Percentiles rank a stretch among this genome's conserved stretches.
These are phyloP conservation scores for Varanus salvator DNA, from an alignment of 2,113 vertebrate species.

Conservation along the genomic window DNA sequence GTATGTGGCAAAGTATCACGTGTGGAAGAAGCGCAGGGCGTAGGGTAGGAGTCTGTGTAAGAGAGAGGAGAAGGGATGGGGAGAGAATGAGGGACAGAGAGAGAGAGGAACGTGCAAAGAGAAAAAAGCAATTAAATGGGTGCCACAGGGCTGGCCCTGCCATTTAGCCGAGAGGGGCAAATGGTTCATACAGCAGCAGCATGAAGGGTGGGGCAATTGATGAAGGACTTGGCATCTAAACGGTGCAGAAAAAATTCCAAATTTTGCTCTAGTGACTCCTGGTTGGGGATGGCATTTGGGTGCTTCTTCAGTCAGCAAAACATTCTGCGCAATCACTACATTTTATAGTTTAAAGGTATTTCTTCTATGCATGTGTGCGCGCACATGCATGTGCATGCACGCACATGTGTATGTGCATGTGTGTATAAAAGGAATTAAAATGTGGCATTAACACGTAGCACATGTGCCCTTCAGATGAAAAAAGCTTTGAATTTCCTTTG, in stretches of 20 bases:
- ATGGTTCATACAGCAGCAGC: neutral
- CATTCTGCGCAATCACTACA: neutral
- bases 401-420: no score
- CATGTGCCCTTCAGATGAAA: no score
- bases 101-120: neutral
- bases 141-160: neutral
- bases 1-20: constrained; percentile 6
- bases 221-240: neutral
- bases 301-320: neutral
- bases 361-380: no score
- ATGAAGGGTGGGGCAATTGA: neutral
- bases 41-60: neutral
- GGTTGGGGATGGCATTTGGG: neutral
- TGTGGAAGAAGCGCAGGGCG: neutral
- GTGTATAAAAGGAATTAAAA: neutral
- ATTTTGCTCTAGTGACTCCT: neutral
- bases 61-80: neutral
- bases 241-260: neutral
- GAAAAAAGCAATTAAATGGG: neutral
- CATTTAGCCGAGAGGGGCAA: neutral
- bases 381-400: no score
- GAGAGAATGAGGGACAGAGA: neutral
- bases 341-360: neutral
- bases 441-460: neutral
- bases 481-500: neutral